Evolutionary conservation across 2,888 invertebrate species (phyloP).

Genomic region (Eupithecia vulgata): DNA sequence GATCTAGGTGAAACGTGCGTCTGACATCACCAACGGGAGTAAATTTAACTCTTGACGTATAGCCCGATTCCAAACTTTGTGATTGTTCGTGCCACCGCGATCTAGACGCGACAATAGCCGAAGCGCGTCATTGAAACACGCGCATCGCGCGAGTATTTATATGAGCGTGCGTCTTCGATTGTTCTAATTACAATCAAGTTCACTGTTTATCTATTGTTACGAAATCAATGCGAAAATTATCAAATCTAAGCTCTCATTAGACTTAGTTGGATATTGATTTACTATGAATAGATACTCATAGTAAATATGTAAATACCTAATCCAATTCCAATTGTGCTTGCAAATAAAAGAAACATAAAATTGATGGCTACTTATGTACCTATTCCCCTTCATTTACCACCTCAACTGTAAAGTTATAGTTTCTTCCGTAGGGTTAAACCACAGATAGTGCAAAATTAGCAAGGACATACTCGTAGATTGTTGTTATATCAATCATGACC

Average conservation of each 20-base stretch:
- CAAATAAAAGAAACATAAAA: not conserved
- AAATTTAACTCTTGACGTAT: conserved; percentile 82
- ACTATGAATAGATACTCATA: too few species aligned
- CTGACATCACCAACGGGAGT: conserved; percentile 80
- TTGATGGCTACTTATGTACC: not conserved
- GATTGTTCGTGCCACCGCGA: conserved; percentile 59
- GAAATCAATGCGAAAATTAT: not conserved
- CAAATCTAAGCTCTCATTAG: not conserved
- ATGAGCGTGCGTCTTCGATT: conserved; percentile 49
- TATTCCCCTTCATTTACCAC: not conserved
- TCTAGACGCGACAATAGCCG: conserved; percentile 48
- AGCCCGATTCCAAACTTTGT: conserved; percentile 62
- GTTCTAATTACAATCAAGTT: conserved; percentile 45
- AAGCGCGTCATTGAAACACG: conserved; percentile 49
- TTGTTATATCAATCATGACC: too few species aligned
- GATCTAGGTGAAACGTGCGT: conserved; percentile 81
- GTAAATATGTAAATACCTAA: too few species aligned
- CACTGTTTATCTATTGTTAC: conserved; percentile 31
- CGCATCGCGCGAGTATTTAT: conserved; percentile 54
- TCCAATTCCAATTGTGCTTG: not conserved
- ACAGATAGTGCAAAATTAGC: not conserved
- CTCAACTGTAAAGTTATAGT: not conserved
- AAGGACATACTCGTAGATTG: too few species aligned
- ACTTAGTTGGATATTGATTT: not conserved
- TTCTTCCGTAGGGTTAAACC: not conserved